Conservation (phyloP, 2,888 invertebrate species). For the Clunio marinus region DNA sequence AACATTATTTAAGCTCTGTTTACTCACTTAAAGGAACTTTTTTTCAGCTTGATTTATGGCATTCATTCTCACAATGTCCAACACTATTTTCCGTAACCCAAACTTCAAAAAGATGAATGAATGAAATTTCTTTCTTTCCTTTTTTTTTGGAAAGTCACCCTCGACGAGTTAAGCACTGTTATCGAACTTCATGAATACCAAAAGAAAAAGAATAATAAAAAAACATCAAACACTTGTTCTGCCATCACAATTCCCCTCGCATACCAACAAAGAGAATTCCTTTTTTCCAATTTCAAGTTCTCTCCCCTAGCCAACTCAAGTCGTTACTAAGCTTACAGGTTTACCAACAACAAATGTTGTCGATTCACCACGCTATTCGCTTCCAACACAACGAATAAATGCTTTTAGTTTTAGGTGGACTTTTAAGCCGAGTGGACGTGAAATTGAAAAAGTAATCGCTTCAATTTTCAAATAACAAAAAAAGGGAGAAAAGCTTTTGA, state of each 20-base stretch:
- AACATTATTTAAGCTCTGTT: no score
- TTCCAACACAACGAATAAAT: constrained; percentile 15
- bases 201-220: neutral
- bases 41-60: no score
- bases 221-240: neutral
- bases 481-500: no score
- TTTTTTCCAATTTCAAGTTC: constrained; percentile 13
- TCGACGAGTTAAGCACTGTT: neutral
- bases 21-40: no score
- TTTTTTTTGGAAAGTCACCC: constrained; percentile 17
- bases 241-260: neutral
- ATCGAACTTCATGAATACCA: neutral
- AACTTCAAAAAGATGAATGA: no score
- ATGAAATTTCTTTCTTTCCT: no score
- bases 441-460: no score
- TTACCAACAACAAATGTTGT: neutral
- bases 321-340: constrained; percentile 18
- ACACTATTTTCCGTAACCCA: no score
- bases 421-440: neutral
- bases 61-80: no score
- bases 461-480: no score
- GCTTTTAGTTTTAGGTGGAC: constrained; percentile 21
- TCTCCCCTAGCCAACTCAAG: neutral
- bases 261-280: neutral
- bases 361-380: neutral